Evolutionary conservation across 53 echinoderm and acorn worm species (phyloP).

Genomic region (Paracentrotus lividus): DNA sequence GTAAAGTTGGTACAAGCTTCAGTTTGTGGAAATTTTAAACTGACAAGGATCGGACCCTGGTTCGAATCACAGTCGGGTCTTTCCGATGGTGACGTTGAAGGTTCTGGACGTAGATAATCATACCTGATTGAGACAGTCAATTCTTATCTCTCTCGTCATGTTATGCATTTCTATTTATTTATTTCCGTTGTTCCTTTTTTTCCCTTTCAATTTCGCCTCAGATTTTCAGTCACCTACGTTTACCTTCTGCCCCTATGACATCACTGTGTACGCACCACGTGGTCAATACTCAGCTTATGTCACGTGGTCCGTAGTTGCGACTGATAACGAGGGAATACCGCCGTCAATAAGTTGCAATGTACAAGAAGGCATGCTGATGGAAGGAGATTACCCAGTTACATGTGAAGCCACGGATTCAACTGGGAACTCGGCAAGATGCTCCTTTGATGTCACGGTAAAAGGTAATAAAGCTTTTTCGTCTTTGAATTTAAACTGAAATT

Average conservation of each 20-base stretch:
- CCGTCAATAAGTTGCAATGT: conserved; percentile 67
- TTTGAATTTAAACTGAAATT: too few relatives aligned
- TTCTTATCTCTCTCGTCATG: too few relatives aligned
- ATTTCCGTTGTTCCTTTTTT: not conserved
- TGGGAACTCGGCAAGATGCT: conserved; percentile 73
- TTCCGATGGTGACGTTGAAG: too few relatives aligned
- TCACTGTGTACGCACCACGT: conserved; percentile 72
- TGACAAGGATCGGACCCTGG: too few relatives aligned
- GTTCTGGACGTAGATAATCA: too few relatives aligned
- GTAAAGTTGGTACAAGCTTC: too few relatives aligned
- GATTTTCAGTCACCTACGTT: conserved; percentile 81
- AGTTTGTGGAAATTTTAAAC: too few relatives aligned
- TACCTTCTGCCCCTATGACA: conserved; percentile 75
- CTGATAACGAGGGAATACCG: conserved; percentile 74
- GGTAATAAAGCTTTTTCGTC: conserved; percentile 70
- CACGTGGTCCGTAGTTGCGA: conserved; percentile 77
- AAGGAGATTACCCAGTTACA: conserved; percentile 70
- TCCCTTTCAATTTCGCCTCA: not conserved
- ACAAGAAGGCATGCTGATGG: conserved; percentile 53
- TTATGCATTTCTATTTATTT: too few relatives aligned
- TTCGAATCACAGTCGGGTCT: too few relatives aligned
- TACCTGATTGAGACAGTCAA: too few relatives aligned
- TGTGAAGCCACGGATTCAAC: conserved; percentile 74
- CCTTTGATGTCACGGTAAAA: conserved; percentile 70
- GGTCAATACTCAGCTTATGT: conserved; percentile 68